These are phyloP conservation scores for Tholera decimalis DNA, from an alignment of 2,888 invertebrate genomes.

Conservation along the genomic window DNA sequence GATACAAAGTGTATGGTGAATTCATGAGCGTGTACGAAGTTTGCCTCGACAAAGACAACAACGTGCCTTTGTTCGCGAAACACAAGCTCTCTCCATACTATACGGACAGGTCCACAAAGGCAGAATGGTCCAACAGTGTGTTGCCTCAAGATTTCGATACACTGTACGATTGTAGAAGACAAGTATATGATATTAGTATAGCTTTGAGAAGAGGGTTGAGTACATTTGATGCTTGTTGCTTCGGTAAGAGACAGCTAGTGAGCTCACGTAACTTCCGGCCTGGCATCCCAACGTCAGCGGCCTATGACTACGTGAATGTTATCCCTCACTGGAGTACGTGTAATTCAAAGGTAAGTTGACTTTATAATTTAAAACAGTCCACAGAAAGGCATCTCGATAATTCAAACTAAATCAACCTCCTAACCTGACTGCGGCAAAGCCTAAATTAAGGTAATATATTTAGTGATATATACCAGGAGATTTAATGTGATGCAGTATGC, in stretches of 20 bases:
- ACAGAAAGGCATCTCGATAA: too few species aligned
- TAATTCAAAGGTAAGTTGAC: conserved; percentile 67
- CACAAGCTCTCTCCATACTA: conserved; percentile 59
- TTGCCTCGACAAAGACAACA: conserved; percentile 69
- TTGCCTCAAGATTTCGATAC: conserved; percentile 64
- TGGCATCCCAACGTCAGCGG: conserved; percentile 72
- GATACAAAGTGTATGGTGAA: conserved; percentile 55
- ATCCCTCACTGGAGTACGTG: conserved; percentile 81
- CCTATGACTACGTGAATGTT: conserved; percentile 75
- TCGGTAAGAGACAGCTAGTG: conserved; percentile 74
- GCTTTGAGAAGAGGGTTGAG: conserved; percentile 59
- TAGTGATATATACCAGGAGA: too few species aligned
- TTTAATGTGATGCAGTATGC: too few species aligned
- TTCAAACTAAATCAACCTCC: too few species aligned
- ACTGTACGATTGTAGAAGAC: conserved; percentile 70
- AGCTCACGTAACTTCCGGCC: conserved; percentile 73
- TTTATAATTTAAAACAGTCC: not conserved
- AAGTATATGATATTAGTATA: conserved; percentile 61
- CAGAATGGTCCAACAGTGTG: conserved; percentile 64
- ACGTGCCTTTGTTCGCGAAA: conserved; percentile 69
- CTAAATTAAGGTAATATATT: too few species aligned
- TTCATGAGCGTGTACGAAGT: conserved; percentile 71
- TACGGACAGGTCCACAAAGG: conserved; percentile 49
- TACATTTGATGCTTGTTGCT: conserved; percentile 71
- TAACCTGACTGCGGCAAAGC: too few species aligned